Evolutionary conservation across 2,797 vertebrate species (phyloP).

Genomic region (Smutsia temminckii): DNA sequence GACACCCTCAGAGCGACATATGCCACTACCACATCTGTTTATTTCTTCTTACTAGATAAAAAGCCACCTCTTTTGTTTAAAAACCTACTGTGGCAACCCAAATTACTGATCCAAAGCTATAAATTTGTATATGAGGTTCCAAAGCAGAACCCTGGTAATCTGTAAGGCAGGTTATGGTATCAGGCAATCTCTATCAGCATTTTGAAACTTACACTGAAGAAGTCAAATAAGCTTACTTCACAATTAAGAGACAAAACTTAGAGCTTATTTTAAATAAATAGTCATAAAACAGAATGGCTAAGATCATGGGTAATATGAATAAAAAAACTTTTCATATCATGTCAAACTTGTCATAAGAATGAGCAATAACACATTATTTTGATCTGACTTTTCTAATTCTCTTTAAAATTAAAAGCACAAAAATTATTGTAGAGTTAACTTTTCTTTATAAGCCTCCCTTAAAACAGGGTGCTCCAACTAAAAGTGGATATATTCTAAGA

Average conservation of each 20-base stretch:
- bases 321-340: constrained; percentile 72
- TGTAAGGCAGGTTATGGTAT: constrained; percentile 32
- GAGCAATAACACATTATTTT: constrained; percentile 68
- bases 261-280: constrained; percentile 55
- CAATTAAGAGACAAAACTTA: constrained; percentile 74
- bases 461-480: not conserved
- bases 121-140: not conserved
- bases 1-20: not conserved
- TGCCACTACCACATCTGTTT: not conserved
- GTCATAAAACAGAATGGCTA: constrained; percentile 72
- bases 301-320: constrained; percentile 84
- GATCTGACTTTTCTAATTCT: constrained; percentile 85
- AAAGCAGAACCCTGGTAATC: constrained; percentile 1
- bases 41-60: not conserved
- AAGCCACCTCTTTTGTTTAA: constrained; percentile 25
- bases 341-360: constrained; percentile 69
- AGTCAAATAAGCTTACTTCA: constrained; percentile 84
- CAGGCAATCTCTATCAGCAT: constrained; percentile 67
- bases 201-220: constrained; percentile 79
- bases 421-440: constrained; percentile 73
- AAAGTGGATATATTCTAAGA: not conserved
- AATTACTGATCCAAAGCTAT: not conserved
- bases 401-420: constrained; percentile 88
- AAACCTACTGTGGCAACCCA: constrained; percentile 1
- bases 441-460: not conserved